Conservation (phyloP, 2,113 vertebrate genomes). For the Amblyopsis rosae region DNA sequence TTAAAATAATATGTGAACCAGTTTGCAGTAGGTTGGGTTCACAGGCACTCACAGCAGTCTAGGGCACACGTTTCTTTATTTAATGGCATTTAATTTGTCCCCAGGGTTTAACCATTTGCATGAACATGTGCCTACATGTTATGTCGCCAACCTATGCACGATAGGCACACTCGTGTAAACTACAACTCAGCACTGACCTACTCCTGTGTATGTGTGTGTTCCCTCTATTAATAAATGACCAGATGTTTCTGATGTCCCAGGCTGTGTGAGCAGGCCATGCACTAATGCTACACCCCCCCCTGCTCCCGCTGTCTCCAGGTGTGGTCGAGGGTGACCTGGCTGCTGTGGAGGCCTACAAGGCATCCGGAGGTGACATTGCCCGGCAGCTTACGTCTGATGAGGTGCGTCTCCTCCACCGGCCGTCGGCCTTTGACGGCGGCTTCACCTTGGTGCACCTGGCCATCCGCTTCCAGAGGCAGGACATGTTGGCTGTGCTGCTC, state of each 20-base stretch:
- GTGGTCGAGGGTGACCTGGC: conserved; percentile 95
- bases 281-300: neutral
- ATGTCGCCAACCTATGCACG: too few species aligned
- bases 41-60: too few species aligned
- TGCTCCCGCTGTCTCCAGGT: conserved; percentile 68
- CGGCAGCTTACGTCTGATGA: conserved; percentile 93
- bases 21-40: too few species aligned
- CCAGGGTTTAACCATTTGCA: too few species aligned
- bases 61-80: too few species aligned
- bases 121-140: too few species aligned
- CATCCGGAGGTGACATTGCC: conserved; percentile 92
- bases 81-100: too few species aligned
- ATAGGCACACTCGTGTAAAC: too few species aligned
- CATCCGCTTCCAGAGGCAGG: conserved; percentile 97
- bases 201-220: conserved; percentile 41
- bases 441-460: conserved; percentile 96
- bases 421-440: conserved; percentile 93
- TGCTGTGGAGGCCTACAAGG: conserved; percentile 94
- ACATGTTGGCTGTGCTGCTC: conserved; percentile 94
- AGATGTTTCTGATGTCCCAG: neutral
- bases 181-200: too few species aligned
- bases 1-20: too few species aligned
- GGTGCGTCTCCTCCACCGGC: conserved; percentile 91
- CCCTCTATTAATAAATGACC: conserved; percentile 1
- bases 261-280: conserved; percentile 2